Percentiles rank a stretch among this genome's conserved stretches.
These are phyloP conservation scores for Oreocharis arfaki DNA, from an alignment of 2,113 vertebrate species.

Conservation along the genomic window DNA sequence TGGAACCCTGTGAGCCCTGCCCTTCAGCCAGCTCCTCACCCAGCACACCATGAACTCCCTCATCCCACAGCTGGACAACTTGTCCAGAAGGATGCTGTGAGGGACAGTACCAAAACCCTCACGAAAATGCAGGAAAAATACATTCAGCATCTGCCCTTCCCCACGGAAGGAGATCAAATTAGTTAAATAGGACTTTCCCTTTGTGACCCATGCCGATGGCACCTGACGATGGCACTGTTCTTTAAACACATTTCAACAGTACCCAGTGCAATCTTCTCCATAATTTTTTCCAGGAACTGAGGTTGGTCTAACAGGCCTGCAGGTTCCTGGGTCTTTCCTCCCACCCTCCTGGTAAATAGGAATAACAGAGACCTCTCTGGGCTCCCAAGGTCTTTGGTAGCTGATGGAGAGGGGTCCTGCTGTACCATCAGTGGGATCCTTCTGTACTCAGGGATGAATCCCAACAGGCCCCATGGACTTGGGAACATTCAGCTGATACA, in stretches of 20 bases:
- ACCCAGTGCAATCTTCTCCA: not conserved
- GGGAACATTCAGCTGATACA: not conserved
- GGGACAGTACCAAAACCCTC: not conserved
- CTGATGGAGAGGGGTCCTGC: not conserved
- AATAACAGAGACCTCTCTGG: accelerated
- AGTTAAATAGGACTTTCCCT: not conserved
- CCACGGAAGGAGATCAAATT: not conserved
- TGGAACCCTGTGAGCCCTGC: not conserved
- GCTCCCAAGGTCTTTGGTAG: not conserved
- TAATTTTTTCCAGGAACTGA: not conserved
- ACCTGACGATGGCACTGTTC: not conserved
- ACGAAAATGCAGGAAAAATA: not conserved
- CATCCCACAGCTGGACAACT: not conserved
- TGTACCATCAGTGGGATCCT: not conserved
- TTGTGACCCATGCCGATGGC: accelerated
- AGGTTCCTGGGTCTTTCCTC: not conserved
- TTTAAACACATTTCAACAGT: not conserved
- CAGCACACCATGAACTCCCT: not conserved
- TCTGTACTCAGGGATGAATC: not conserved
- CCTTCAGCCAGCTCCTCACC: not conserved
- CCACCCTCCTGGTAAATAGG: not conserved
- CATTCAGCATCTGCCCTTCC: not conserved
- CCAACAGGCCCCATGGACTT: not conserved
- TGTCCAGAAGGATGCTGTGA: not conserved
- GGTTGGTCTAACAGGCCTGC: not conserved